Percentiles rank a stretch among this genome's conserved stretches.
These are phyloP conservation scores for Florisuga fusca DNA, from an alignment of 2,797 vertebrate genomes.

Conservation along the genomic window DNA sequence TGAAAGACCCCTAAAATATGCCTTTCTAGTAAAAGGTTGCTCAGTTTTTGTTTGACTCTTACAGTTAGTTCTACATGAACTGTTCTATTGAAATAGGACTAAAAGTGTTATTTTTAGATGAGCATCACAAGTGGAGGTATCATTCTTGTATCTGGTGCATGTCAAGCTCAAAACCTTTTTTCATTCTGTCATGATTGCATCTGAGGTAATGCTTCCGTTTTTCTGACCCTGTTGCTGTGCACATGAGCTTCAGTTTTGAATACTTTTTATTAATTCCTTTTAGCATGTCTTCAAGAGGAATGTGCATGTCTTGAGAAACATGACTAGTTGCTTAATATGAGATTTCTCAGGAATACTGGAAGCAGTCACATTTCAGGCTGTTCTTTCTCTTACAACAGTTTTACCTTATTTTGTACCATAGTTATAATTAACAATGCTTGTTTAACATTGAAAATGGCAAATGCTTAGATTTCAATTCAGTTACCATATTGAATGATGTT, in stretches of 20 bases:
- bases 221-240: neutral
- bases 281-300: neutral
- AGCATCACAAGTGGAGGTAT: neutral
- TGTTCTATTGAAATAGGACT: neutral
- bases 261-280: neutral
- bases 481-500: slow-evolving; percentile 1
- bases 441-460: neutral
- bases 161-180: neutral
- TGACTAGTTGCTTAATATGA: neutral
- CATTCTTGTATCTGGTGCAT: neutral
- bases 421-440: neutral
- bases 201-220: neutral
- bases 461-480: neutral
- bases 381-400: neutral
- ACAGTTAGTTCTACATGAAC: neutral
- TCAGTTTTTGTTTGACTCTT: neutral
- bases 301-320: neutral
- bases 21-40: neutral
- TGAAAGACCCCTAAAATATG: neutral
- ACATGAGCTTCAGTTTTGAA: neutral
- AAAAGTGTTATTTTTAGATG: neutral
- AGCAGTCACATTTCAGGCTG: neutral
- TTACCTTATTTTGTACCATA: neutral
- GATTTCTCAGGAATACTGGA: neutral
- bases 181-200: neutral